A percentile compares a stretch with the other conserved stretches of the same genome.
Conservation (phyloP, 2,888 invertebrate genomes). For the Mesoligia furuncula region DNA sequence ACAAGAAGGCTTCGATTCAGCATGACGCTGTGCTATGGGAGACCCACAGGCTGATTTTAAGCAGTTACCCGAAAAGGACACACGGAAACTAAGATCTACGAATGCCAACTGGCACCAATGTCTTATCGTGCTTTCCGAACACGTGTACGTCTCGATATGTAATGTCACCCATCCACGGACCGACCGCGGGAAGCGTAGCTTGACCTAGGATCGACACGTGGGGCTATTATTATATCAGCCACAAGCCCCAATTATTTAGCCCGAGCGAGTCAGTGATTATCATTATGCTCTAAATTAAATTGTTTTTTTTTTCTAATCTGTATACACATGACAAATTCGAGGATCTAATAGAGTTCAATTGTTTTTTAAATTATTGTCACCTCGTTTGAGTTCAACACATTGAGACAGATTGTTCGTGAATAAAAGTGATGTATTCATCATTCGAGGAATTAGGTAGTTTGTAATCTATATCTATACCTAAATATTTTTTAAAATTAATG, state of each 20-base stretch:
- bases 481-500: background rate
- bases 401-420: conserved; percentile 32
- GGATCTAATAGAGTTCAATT: conserved; percentile 51
- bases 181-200: background rate
- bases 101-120: background rate
- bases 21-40: too few relatives aligned
- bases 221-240: background rate
- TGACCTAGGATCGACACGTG: background rate
- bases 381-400: conserved; percentile 41
- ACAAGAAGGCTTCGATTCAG: background rate
- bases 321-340: background rate
- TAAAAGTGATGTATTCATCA: conserved; percentile 2
- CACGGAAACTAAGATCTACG: background rate
- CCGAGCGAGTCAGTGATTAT: conserved; percentile 1
- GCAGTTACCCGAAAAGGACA: too few relatives aligned
- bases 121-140: background rate
- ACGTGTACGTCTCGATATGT: background rate
- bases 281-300: background rate
- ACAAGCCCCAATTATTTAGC: background rate
- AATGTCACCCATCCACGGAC: background rate
- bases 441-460: conserved; percentile 7
- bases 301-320: conserved; percentile 18
- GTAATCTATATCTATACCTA: background rate
- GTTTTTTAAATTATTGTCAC: conserved; percentile 50
- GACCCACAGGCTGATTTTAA: too few relatives aligned